phyloP scores from a whole-genome alignment of 2,113 vertebrate genomes.

The Suricata suricatta region DNA sequence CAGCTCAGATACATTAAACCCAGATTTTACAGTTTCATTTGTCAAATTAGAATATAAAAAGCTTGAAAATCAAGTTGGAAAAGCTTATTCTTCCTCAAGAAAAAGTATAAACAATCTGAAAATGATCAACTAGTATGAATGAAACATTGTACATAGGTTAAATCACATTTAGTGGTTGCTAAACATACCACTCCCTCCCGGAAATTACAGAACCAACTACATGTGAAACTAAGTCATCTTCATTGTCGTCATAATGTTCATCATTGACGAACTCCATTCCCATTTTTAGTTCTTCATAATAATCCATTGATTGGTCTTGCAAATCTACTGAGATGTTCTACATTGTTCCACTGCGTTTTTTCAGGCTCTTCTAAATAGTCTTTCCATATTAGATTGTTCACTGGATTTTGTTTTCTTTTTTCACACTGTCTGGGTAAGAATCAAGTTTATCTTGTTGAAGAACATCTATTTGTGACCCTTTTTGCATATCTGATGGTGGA shows the following conservation, averaged over 20 bases:
- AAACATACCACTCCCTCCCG: conserved; percentile 99
- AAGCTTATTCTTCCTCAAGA: conserved; percentile 86
- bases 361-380: conserved; percentile 93
- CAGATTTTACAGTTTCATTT: conserved; percentile 83
- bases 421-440: conserved; percentile 92
- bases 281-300: conserved; percentile 89
- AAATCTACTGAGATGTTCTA: conserved; percentile 89
- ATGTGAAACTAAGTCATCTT: conserved; percentile 97
- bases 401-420: conserved; percentile 95
- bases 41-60: conserved; percentile 87
- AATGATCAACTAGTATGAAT: conserved; percentile 85
- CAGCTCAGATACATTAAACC: conserved; percentile 85
- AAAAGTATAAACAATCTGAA: conserved; percentile 88
- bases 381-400: conserved; percentile 92
- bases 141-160: conserved; percentile 80
- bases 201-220: conserved; percentile 98
- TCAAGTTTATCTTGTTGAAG: conserved; percentile 96
- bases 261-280: conserved; percentile 93
- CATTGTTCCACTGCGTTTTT: conserved; percentile 94
- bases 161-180: conserved; percentile 83
- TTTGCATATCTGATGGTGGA: conserved; percentile 97
- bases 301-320: conserved; percentile 90
- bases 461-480: conserved; percentile 97
- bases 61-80: conserved; percentile 85
- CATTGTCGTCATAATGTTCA: conserved; percentile 92